Base-by-base conservation (phyloP, 2,888 invertebrate genomes). In the Trissoscelio sp. region DNA sequence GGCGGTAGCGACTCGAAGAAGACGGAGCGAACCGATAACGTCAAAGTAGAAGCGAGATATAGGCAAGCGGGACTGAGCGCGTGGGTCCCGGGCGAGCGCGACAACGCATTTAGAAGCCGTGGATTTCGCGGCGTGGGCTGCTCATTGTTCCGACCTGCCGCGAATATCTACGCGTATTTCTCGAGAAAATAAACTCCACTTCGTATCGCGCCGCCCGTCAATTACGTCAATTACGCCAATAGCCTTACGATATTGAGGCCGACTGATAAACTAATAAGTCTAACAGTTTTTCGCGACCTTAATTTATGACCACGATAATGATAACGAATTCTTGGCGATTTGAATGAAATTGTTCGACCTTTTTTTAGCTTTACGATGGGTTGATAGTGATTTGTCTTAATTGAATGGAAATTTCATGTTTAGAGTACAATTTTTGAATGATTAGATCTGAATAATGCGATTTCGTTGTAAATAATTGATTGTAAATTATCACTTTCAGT, bases 71-170 rank as follows among this genome's bases (percentile, higher is more conserved):
- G 28, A 6, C 2, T 14, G 28, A 5, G 22, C 39, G 58, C 58
- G 42, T 57, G 39, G 57, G 57, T 55, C 31, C 34, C 28, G 37
- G 12, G 58, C 57, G 60, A 72, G 24, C 44, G 24, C 55, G 60
- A 72, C 70, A 34, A 58, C 46, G 73, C 64, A 31, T 64, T 64
- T 73, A 73, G 55, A 60, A 60, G 12, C 51, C 22, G 37, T 22
- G 37, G 39, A 46, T 74, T 74, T 74, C 51, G 24, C 57, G 20
- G 66, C 74, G 74, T 74, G 39, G 74, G 74, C 57, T 39, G 74
- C n/a, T 53, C 74, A 74, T 74, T 74, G 66, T 74, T 74, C n/a
- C 57, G 57, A 24, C 53, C 53, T 42, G 60, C 12, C 62, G 11
- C n/a, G 12, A 46, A 46, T 46, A 62, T 22, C 62, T n/a, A n/a